These are phyloP conservation scores for Anthophora plumipes DNA, from an alignment of 2,888 invertebrate species.

Conservation along the genomic window DNA sequence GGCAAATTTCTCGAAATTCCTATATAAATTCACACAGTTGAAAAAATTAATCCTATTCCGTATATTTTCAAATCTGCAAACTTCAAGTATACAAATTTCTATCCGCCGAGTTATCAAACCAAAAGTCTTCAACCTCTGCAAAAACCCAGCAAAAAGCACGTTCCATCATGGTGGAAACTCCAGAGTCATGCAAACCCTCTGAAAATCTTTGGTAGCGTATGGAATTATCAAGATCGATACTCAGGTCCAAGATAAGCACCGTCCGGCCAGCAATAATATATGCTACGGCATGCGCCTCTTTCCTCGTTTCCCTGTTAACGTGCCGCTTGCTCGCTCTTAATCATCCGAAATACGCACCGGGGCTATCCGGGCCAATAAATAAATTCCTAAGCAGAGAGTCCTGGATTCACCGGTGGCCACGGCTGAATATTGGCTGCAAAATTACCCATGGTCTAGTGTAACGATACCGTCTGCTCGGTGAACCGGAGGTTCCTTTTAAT, in stretches of 20 bases:
- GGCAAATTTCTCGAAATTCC: no score
- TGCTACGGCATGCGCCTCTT: conserved; percentile 32
- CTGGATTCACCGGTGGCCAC: neutral
- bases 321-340: conserved; percentile 13
- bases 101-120: neutral
- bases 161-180: neutral
- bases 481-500: conserved; percentile 13
- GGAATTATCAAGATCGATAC: conserved; percentile 33
- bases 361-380: conserved; percentile 39
- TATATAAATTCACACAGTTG: no score
- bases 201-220: conserved; percentile 1
- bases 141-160: neutral
- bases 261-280: conserved; percentile 28
- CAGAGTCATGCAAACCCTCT: neutral
- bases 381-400: conserved; percentile 45
- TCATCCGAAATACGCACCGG: conserved; percentile 30
- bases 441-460: conserved; percentile 2
- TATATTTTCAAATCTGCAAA: no score
- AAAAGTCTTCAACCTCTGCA: neutral
- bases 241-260: conserved; percentile 9
- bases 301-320: conserved; percentile 5
- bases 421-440: conserved; percentile 22
- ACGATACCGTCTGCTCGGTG: conserved; percentile 1
- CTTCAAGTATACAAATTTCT: no score
- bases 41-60: no score